Base-by-base conservation (phyloP, 2,888 invertebrate genomes). In the Lagria hirta region DNA sequence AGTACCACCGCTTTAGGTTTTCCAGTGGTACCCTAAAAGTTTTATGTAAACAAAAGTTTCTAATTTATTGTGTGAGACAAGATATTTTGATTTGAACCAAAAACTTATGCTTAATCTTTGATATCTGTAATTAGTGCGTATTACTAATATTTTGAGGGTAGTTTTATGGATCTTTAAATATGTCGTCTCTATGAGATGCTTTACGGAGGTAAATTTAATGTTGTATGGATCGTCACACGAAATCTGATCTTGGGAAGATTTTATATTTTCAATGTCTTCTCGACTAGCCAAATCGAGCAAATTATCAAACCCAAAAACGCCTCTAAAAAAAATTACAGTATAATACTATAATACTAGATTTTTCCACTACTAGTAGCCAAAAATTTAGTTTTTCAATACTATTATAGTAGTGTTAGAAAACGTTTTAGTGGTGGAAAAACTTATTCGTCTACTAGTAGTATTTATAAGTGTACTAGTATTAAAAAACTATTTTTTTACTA, bases 201-300 rank as follows among this genome's bases (percentile, higher is more conserved):
- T n/a, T 62, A 80, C 80, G 1, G 91, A 92, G 1, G 91, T 90
- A 62, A 90, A 91, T 64, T 89, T 82, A 52, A 94, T 83, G 64
- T 86, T 88, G 55, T 80, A 82, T 0, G 82, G 76, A 24, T 79
- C 78, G 64, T 86, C 84, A 18, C 86, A 81, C 30, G 80, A 75
- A 6, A 89, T 74, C 20, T 28, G 33, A 0, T 68, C 53, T 60
- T 84, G 82, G 35, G 54, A 45, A 7, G 52, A 37, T 37, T 48
- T 52, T n/a, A 77, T 62, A 3, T 57, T 55, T 14, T 65, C 59
- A 5, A 73, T 51, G 28, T 66, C 63, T 18, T 52, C 53, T 13
- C 44, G 49, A 23, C 61, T 61, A 1, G 70, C 65, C 12, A 68
- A 41, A 14, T 62, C 51, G 46, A 73, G 61, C 10, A 76, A 53